Evolutionary conservation across 2,888 invertebrate species (phyloP).

Genomic region (Argyresthia goedartella): DNA sequence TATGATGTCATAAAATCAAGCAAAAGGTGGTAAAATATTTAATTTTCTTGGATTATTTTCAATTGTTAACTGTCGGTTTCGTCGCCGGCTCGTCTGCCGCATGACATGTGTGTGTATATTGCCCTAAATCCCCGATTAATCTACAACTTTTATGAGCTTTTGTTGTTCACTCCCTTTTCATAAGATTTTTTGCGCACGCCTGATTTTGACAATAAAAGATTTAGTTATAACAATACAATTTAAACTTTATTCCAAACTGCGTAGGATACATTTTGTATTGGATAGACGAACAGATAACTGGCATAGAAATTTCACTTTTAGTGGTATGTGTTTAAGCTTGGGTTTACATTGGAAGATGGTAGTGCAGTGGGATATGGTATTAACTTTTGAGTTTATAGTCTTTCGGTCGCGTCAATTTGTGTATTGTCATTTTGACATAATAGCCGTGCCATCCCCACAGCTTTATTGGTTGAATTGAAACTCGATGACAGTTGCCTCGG

Average conservation of each 20-base stretch:
- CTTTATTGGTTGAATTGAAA: constrained; percentile 64
- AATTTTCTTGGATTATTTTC: background rate
- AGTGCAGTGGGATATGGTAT: constrained; percentile 26
- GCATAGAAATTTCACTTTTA: background rate
- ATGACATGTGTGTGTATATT: constrained; percentile 48
- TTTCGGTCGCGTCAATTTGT: constrained; percentile 67
- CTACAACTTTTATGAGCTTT: constrained; percentile 66
- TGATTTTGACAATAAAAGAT: background rate
- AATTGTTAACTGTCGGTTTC: constrained; percentile 3
- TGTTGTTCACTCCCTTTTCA: constrained; percentile 54
- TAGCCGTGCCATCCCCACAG: constrained; percentile 60
- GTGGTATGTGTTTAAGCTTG: constrained; percentile 15
- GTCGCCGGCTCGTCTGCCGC: constrained; percentile 20
- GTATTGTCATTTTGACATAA: constrained; percentile 69
- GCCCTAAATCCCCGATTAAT: constrained; percentile 66
- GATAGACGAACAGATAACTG: background rate
- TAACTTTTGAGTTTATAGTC: constrained; percentile 64
- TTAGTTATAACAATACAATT: background rate
- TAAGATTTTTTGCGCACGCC: constrained; percentile 28
- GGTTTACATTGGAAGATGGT: constrained; percentile 14
- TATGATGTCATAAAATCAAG: too few relatives aligned
- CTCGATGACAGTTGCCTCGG: constrained; percentile 55
- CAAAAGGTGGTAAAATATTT: too few relatives aligned
- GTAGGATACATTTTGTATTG: background rate
- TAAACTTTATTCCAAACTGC: background rate